A percentile compares a stretch with the other conserved stretches of the same genome.
phyloP scores from a whole-genome alignment of 53 echinoderm and acorn worm genomes.

The Echinarachnius parma region DNA sequence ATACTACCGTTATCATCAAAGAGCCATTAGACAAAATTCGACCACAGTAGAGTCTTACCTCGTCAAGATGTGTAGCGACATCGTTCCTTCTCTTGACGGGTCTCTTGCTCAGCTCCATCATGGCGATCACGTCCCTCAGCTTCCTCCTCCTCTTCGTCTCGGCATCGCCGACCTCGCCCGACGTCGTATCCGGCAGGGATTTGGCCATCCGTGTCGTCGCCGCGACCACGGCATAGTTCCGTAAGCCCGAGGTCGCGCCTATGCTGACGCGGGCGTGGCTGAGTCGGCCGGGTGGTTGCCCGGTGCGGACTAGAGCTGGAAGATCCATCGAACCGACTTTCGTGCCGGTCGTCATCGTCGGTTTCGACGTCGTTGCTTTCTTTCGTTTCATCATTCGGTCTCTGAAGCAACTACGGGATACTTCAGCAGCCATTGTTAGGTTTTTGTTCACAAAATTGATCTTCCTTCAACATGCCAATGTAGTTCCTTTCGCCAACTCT shows the following conservation, averaged over 20 bases:
- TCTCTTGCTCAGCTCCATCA: constrained; percentile 59
- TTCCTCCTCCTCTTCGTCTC: constrained; percentile 50
- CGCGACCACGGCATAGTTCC: background rate
- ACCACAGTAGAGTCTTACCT: too few species aligned
- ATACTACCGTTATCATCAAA: too few species aligned
- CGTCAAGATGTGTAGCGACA: constrained; percentile 21
- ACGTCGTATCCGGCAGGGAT: constrained; percentile 12
- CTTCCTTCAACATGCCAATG: background rate
- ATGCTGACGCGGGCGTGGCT: background rate
- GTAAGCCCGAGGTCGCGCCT: background rate
- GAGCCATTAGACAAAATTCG: too few species aligned
- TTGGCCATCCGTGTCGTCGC: background rate
- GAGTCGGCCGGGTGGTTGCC: constrained; percentile 8
- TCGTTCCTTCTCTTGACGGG: constrained; percentile 41
- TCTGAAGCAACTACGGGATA: constrained; percentile 25
- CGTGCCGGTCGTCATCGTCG: background rate
- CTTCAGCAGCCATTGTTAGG: constrained; percentile 37
- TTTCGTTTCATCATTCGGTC: constrained; percentile 3
- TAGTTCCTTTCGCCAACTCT: too few species aligned
- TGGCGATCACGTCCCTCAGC: constrained; percentile 49
- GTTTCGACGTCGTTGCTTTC: constrained; percentile 1
- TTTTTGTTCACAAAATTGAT: background rate
- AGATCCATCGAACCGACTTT: background rate
- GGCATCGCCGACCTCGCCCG: constrained; percentile 1
- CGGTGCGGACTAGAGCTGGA: constrained; percentile 13